Conservation (phyloP, 2,888 invertebrate species). For the Hofmannophila pseudospretella region DNA sequence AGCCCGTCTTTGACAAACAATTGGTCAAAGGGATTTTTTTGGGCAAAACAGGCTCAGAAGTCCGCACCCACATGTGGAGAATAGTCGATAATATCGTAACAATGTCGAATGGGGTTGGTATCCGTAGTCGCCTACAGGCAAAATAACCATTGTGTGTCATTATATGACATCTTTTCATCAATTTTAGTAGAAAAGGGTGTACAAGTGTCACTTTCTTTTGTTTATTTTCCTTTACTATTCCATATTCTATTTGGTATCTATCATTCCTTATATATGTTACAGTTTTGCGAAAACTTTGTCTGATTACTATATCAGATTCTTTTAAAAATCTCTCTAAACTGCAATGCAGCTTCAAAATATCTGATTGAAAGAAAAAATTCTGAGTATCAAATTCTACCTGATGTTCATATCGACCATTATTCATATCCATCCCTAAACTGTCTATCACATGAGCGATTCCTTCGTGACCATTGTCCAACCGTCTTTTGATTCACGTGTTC, state of each 20-base stretch:
- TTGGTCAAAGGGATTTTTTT: constrained; percentile 71
- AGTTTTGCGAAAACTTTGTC: no score
- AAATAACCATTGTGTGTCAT: constrained; percentile 72
- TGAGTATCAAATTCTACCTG: constrained; percentile 66
- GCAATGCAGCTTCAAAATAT: constrained; percentile 15
- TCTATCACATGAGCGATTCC: constrained; percentile 48
- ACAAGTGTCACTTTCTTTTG: constrained; percentile 65
- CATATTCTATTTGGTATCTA: constrained; percentile 12
- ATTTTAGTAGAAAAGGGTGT: constrained; percentile 71
- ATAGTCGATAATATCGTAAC: constrained; percentile 63
- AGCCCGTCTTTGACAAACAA: constrained; percentile 69
- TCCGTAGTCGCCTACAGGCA: constrained; percentile 46
- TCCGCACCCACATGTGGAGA: constrained; percentile 61
- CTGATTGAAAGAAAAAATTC: constrained; percentile 58
- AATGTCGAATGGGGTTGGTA: constrained; percentile 59
- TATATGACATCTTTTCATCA: constrained; percentile 68
- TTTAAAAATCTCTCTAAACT: no score
- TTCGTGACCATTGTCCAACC: constrained; percentile 75
- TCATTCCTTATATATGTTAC: no score
- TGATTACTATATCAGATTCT: no score
- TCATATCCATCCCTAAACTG: constrained; percentile 46
- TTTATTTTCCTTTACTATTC: constrained; percentile 8
- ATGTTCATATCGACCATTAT: constrained; percentile 53
- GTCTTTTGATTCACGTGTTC: constrained; percentile 60
- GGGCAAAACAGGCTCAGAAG: constrained; percentile 54